Evolutionary conservation across 2,113 vertebrate genomes (phyloP).

Genomic region (Uria lomvia): DNA sequence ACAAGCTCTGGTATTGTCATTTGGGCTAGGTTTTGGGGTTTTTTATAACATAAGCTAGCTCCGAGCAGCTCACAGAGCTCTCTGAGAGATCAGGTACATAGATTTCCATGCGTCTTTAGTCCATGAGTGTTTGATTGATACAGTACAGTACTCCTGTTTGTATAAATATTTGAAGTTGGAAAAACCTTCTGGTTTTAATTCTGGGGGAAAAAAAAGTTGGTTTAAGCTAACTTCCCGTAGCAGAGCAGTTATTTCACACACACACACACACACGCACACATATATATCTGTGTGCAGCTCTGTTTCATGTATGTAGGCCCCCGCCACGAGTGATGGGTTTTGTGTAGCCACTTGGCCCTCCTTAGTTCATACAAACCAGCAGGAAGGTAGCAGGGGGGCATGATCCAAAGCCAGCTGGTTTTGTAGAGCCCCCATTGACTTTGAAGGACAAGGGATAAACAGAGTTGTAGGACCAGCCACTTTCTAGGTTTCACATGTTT

Average conservation of each 20-base stretch:
- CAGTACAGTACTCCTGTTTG: conserved; percentile 61
- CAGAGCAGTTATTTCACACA: background rate
- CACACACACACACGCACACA: background rate
- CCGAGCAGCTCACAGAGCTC: background rate
- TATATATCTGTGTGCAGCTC: background rate
- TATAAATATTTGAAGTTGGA: conserved; percentile 80
- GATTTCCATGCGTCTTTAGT: background rate
- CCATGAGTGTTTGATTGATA: conserved; percentile 61
- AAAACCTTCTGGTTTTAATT: conserved; percentile 70
- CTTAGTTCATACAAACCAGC: background rate
- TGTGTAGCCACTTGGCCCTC: background rate
- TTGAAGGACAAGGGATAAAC: background rate
- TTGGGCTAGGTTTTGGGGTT: background rate
- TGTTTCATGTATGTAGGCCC: background rate
- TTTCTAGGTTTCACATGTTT: background rate
- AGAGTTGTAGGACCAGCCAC: background rate
- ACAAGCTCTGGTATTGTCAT: conserved; percentile 29
- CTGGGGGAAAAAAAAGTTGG: conserved; percentile 47
- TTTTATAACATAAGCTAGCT: conserved; percentile 23
- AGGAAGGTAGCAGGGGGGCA: background rate
- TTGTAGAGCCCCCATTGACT: background rate
- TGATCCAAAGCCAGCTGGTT: background rate
- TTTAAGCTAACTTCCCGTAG: conserved; percentile 40
- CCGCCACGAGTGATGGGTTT: background rate
- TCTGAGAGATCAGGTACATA: background rate